Base-by-base conservation (phyloP, 2,888 invertebrate species). In the Drosophila anomelani region DNA sequence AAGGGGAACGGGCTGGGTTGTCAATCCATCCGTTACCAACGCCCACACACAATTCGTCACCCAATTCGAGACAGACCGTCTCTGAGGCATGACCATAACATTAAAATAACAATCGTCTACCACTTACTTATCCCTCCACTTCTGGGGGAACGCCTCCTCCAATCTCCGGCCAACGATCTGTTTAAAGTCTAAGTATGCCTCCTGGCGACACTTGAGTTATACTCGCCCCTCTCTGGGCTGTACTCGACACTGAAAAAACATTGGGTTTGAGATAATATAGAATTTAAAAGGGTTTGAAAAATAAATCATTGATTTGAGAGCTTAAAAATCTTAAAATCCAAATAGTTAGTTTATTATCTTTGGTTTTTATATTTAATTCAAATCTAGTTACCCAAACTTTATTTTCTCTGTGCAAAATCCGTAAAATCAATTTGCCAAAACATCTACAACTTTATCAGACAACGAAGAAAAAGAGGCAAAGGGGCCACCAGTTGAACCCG, bases 341-440 rank as follows among this genome's bases (percentile, higher is more conserved):
- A 20, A n/a, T n/a, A n/a, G n/a, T n/a, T n/a, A n/a, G n/a, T n/a
- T n/a, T 12, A 13, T 12, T 20, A 2, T 6, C 2, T 43, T 13
- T 20, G 20, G 6, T 6, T n/a, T n/a, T n/a, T n/a, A n/a, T n/a
- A n/a, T n/a, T n/a, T n/a, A n/a, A n/a, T n/a, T n/a, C n/a, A n/a
- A n/a, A n/a, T n/a, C n/a, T n/a, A n/a, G n/a, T n/a, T n/a, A n/a
- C n/a, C n/a, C n/a, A n/a, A n/a, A 15, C 5, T 20, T 13, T 9
- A 51, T 36, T 53, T 20, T 36, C 3, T 1, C 15, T 15, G 51
- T 53, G 51, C 51, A 36, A 74, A 73, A 77, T 88, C 81, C 89
- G 89, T 89, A 86, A 90, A 90, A 90, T 90, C 90, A 90, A 90
- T 90, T 90, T 90, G 77, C 73, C 80, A 81, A 85, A 88, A 90